These are phyloP conservation scores for Chaenocephalus aceratus DNA, from an alignment of 2,113 vertebrate species.

Conservation along the genomic window DNA sequence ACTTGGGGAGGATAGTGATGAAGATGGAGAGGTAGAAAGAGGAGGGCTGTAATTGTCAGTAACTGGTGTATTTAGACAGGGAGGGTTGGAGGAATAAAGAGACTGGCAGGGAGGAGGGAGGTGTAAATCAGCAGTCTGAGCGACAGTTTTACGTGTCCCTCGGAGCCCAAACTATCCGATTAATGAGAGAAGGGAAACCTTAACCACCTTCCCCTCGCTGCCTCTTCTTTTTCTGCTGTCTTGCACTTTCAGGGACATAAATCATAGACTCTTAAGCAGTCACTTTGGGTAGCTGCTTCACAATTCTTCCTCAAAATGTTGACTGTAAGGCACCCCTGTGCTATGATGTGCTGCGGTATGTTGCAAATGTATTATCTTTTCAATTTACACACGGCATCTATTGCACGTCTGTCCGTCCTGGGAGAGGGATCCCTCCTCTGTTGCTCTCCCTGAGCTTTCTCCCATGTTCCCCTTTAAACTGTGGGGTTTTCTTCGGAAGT, in stretches of 20 bases:
- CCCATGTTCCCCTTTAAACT: too few species aligned
- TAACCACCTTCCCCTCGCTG: conserved; percentile 58
- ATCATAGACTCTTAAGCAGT: conserved; percentile 73
- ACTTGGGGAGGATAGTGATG: conserved; percentile 17
- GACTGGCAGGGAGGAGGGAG: conserved; percentile 50
- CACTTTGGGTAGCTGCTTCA: conserved; percentile 54
- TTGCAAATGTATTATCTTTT: too few species aligned
- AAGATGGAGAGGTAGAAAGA: conserved; percentile 60
- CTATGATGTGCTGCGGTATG: conserved; percentile 19
- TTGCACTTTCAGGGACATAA: conserved; percentile 74
- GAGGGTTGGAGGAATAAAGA: conserved; percentile 41
- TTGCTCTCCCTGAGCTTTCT: too few species aligned
- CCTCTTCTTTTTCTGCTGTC: conserved; percentile 66
- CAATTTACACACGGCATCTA: too few species aligned
- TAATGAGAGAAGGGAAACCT: conserved; percentile 77
- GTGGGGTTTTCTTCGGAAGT: too few species aligned
- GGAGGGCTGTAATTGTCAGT: conserved; percentile 61
- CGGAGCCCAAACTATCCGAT: conserved; percentile 71
- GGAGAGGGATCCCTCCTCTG: too few species aligned
- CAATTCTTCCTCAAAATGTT: conserved; percentile 62
- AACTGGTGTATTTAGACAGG: conserved; percentile 66
- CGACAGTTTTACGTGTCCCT: conserved; percentile 73
- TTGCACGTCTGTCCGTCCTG: too few species aligned
- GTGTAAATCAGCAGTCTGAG: conserved; percentile 74
- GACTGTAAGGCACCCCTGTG: conserved; percentile 39